Percentiles rank a stretch among this genome's conserved stretches.
Evolutionary conservation across 2,113 vertebrate genomes (phyloP).

Genomic region (Sebastes schlegelii): DNA sequence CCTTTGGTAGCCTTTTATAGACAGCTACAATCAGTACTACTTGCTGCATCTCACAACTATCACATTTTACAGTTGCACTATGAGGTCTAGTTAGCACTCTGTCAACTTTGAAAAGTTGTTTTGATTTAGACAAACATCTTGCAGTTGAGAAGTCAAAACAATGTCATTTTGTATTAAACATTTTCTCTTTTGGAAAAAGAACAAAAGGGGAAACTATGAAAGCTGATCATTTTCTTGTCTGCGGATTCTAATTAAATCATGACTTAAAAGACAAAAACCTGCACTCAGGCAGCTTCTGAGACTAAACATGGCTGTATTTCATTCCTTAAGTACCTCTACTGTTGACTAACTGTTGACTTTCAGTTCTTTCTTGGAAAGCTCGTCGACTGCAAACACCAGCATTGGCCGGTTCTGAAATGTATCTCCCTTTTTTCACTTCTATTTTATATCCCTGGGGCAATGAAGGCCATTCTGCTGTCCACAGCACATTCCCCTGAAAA

Average conservation of each 20-base stretch:
- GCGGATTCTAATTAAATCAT: conserved; percentile 9
- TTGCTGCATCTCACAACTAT: conserved; percentile 12
- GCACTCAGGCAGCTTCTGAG: not conserved
- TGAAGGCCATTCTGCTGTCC: conserved; percentile 69
- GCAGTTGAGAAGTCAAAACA: not conserved
- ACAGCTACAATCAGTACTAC: not conserved
- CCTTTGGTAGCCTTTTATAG: not conserved
- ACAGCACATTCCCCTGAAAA: conserved; percentile 67
- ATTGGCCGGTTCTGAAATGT: conserved; percentile 41
- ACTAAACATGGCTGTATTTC: conserved; percentile 11
- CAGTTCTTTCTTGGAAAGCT: conserved; percentile 32
- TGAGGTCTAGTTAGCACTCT: conserved; percentile 17
- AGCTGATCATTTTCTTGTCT: not conserved
- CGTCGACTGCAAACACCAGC: conserved; percentile 26
- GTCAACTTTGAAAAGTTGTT: not conserved
- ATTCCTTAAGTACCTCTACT: conserved; percentile 7
- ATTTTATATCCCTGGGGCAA: conserved; percentile 46
- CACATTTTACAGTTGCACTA: conserved; percentile 17
- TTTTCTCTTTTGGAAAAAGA: not conserved
- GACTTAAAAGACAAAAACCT: not conserved
- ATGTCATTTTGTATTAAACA: not conserved
- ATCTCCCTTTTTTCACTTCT: conserved; percentile 37
- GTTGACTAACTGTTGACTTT: conserved; percentile 37
- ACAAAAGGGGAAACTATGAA: not conserved
- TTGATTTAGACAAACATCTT: not conserved